A percentile compares a stretch with the other conserved stretches of the same genome.
Evolutionary conservation across 2,888 invertebrate species (phyloP).

Genomic region (Drosophila borealis): DNA sequence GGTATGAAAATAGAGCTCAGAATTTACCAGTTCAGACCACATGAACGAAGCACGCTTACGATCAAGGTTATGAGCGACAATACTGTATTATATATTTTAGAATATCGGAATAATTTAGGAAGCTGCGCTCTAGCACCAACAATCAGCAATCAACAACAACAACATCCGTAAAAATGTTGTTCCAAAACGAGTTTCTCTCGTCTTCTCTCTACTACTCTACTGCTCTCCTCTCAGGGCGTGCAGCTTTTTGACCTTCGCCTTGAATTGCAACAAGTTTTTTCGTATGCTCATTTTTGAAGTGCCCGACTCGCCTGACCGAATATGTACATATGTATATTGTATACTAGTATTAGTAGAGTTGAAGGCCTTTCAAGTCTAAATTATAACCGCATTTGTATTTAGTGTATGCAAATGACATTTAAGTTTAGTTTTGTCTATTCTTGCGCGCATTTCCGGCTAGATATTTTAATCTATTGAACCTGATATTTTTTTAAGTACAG

Average conservation of each 20-base stretch:
- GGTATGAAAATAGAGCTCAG: constrained; percentile 17
- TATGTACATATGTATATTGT: constrained; percentile 3
- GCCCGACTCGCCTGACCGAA: constrained; percentile 23
- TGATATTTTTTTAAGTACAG: not conserved
- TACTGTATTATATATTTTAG: constrained; percentile 30
- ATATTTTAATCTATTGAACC: not conserved
- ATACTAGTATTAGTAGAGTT: not conserved
- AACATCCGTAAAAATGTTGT: constrained; percentile 2
- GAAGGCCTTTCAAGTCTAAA: constrained; percentile 20
- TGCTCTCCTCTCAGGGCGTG: constrained; percentile 32
- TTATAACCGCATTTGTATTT: constrained; percentile 18
- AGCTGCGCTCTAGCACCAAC: constrained; percentile 52
- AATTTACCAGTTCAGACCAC: constrained; percentile 6
- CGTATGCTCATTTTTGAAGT: constrained; percentile 27
- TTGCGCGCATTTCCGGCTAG: constrained; percentile 29
- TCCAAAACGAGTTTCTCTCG: constrained; percentile 55
- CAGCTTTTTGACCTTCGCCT: constrained; percentile 73
- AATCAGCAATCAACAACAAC: constrained; percentile 1
- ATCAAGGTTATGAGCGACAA: constrained; percentile 60
- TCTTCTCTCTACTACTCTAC: constrained; percentile 2
- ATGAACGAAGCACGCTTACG: constrained; percentile 33
- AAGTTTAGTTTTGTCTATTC: constrained; percentile 20
- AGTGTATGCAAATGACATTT: constrained; percentile 17
- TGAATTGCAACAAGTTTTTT: constrained; percentile 52
- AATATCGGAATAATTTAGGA: constrained; percentile 46